These are phyloP conservation scores for Sepioteuthis lessoniana DNA, from an alignment of 2,888 invertebrate genomes.

Conservation along the genomic window DNA sequence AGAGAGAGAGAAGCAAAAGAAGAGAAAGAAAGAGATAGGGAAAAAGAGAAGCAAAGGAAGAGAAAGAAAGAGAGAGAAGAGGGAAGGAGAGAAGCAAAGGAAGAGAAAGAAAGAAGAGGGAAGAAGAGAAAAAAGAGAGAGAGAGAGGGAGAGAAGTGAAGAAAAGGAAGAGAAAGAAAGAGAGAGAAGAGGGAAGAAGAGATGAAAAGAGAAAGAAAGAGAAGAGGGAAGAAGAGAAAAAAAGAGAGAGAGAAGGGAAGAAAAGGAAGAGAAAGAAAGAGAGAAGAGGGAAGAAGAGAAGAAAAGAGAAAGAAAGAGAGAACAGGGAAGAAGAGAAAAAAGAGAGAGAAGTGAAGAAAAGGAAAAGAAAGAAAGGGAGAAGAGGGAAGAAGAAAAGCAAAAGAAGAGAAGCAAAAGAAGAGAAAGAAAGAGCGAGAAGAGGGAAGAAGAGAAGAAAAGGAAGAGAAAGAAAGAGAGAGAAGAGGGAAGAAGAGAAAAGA, in stretches of 20 bases:
- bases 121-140: too few species aligned
- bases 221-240: neutral
- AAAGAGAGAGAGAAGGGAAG: neutral
- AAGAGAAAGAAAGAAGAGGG: too few species aligned
- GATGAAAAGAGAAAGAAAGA: neutral
- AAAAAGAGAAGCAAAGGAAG: too few species aligned
- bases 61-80: too few species aligned
- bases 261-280: neutral
- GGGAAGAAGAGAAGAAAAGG: neutral
- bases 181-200: neutral
- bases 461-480: neutral
- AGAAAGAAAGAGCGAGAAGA: neutral
- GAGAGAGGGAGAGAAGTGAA: too few species aligned
- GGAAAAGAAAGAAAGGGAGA: neutral
- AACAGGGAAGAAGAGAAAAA: neutral
- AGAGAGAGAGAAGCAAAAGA: too few species aligned
- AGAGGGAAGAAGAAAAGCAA: neutral
- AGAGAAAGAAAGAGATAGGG: too few species aligned
- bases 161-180: neutral
- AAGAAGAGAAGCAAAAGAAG: neutral
- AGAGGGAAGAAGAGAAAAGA: neutral
- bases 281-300: neutral
- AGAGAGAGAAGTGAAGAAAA: neutral
- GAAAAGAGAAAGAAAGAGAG: neutral
- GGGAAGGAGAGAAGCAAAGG: too few species aligned